A percentile compares a stretch with the other conserved stretches of the same genome.
Evolutionary conservation across 2,113 vertebrate species (phyloP).

Genomic region (Sylvilagus bachmani): DNA sequence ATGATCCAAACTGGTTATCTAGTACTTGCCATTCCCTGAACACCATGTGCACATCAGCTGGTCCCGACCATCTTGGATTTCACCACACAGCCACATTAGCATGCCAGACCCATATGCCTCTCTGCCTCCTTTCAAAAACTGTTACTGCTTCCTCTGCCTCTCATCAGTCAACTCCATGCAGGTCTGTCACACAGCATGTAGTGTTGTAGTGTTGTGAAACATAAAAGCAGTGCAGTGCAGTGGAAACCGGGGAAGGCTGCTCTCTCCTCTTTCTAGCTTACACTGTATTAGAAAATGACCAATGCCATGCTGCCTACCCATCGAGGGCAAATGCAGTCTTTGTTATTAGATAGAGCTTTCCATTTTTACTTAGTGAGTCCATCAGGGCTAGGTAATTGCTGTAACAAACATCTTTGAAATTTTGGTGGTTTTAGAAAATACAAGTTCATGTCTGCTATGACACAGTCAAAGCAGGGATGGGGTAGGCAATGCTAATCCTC

Average conservation of each 20-base stretch:
- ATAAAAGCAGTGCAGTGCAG: background rate
- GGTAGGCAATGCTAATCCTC: background rate
- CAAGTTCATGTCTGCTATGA: background rate
- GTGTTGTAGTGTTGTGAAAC: background rate
- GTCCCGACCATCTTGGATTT: background rate
- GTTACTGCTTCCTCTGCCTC: background rate
- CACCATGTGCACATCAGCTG: background rate
- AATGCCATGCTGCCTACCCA: background rate
- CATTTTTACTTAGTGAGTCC: background rate
- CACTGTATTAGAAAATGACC: background rate
- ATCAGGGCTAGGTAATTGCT: background rate
- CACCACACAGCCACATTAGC: background rate
- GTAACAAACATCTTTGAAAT: background rate
- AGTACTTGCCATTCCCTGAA: background rate
- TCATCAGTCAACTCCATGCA: background rate
- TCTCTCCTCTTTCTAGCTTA: background rate
- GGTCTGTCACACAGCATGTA: background rate
- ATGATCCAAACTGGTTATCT: background rate
- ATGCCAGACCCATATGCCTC: background rate
- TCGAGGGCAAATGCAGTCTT: conserved; percentile 13
- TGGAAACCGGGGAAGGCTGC: background rate
- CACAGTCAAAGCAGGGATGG: background rate
- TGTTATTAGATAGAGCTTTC: conserved; percentile 2
- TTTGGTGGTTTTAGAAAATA: background rate
- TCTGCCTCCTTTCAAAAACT: background rate